A percentile compares a stretch with the other conserved stretches of the same genome.
Evolutionary conservation across 2,797 vertebrate species (phyloP).

Genomic region (Aeoliscus strigatus): DNA sequence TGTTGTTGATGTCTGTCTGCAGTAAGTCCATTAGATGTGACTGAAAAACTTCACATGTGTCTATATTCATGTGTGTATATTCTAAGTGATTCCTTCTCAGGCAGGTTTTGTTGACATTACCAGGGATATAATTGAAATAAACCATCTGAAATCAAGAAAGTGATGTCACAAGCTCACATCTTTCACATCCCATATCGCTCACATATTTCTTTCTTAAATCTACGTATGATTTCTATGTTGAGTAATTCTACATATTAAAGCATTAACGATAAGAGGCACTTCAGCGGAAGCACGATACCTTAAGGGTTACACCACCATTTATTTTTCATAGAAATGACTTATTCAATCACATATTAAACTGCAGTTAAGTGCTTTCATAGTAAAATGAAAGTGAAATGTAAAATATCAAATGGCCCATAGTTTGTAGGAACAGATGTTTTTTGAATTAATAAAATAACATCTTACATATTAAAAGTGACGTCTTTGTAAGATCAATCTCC

Average conservation of each 20-base stretch:
- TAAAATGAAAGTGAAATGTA: constrained; percentile 22
- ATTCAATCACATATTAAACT: constrained; percentile 16
- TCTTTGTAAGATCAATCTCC: constrained; percentile 25
- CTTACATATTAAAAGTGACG: constrained; percentile 20
- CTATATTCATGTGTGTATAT: no score
- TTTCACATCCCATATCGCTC: no score
- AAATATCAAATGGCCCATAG: constrained; percentile 13
- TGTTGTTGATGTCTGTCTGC: no score
- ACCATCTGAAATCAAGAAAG: no score
- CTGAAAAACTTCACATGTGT: no score
- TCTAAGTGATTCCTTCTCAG: no score
- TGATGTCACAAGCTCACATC: constrained; percentile 1
- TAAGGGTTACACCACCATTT: constrained; percentile 3
- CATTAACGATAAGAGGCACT: background rate
- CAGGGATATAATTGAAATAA: no score
- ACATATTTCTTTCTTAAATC: background rate
- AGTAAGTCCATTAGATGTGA: no score
- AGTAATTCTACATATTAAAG: constrained; percentile 1
- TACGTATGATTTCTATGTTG: background rate
- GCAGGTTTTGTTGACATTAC: no score
- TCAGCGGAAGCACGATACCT: background rate
- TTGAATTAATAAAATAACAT: constrained; percentile 5
- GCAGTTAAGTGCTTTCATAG: constrained; percentile 14
- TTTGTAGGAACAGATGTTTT: no score
- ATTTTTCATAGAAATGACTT: constrained; percentile 12